Base-by-base conservation (phyloP, 2,797 vertebrate species). In the Urocyon cinereoargenteus region DNA sequence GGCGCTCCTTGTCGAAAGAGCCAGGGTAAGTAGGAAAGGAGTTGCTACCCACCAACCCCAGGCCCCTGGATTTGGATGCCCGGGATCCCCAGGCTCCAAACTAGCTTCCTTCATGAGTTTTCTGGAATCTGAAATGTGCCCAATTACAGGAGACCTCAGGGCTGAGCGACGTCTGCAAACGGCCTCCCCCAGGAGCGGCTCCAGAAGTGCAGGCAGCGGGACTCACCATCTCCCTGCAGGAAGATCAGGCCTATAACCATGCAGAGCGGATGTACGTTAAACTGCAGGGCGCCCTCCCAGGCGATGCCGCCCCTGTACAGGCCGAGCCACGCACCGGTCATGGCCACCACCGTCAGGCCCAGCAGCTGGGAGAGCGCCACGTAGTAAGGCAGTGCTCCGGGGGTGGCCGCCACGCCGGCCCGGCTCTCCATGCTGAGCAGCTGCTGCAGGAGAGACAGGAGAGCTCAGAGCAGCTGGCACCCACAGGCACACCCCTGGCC, bases 241-340 rank as follows among this genome's bases (percentile, higher is more conserved):
- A 99, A 99, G 34, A 99, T 98, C 98, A 99, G 98, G 2, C 99
- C 99, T 75, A 99, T 98, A 95, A 99, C 98, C 99, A 99, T 99
- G 98, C 99, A 99, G 21, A 99, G 99, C 0, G 99, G 99, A 86
- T 99, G 99, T 81, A 99, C 91, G 18, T 99, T 99, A 94, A 99
- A 99, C 98, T 99, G 98, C 53, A 98, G 98, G 0, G 96, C 21
- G 66, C 99, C 97, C n/a, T 99, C 98, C 99, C 99, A 99, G 78
- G 98, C 99, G 16, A 99, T 99, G 6, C 99, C 99, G 0, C 99
- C 99, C 19, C 96, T 98, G 97, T 99, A 99, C 8, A 98, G 98
- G 40, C 99, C 99, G 96, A 99, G 99, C 99, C 99, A 99, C 28
- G 99, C 99, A 0, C 99, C 99, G 0, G 98, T 99, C 97, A 98